Percentiles rank a stretch among this genome's conserved stretches.
Conservation (phyloP, 2,797 vertebrate genomes). For the Megalops cyprinoides region DNA sequence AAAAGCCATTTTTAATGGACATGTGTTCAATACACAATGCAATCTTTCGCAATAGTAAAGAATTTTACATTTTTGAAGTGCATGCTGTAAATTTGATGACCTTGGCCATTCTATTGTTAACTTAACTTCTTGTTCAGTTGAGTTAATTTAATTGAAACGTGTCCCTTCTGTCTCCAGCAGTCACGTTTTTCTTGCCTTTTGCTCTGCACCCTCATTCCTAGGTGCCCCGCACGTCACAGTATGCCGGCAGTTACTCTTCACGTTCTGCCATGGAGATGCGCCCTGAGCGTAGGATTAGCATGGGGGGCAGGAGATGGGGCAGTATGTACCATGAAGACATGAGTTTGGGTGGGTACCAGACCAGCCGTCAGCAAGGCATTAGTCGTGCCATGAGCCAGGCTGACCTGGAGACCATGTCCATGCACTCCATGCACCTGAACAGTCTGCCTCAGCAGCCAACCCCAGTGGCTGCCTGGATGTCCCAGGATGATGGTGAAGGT, state of each 20-base stretch:
- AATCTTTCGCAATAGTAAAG: no score
- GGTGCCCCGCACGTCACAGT: slow-evolving; percentile 67
- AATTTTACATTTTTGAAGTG: no score
- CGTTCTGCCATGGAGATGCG: slow-evolving; percentile 82
- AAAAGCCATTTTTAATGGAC: no score
- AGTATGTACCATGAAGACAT: slow-evolving; percentile 53
- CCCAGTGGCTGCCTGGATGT: slow-evolving; percentile 44
- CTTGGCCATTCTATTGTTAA: no score
- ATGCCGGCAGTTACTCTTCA: slow-evolving; percentile 75
- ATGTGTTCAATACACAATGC: no score
- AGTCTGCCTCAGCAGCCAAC: slow-evolving; percentile 54
- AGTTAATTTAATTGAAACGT: no score
- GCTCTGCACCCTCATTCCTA: slow-evolving; percentile 44
- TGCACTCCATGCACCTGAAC: slow-evolving; percentile 70
- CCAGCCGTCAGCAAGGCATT: slow-evolving; percentile 46
- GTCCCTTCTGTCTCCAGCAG: neutral
- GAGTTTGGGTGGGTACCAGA: slow-evolving; percentile 49
- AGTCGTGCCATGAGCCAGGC: slow-evolving; percentile 57
- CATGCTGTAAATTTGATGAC: no score
- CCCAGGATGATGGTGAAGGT: slow-evolving; percentile 69
- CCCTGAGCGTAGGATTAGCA: slow-evolving; percentile 66
- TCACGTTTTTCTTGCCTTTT: no score
- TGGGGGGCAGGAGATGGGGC: slow-evolving; percentile 39
- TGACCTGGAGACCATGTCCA: slow-evolving; percentile 72
- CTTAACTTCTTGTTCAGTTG: no score